Percentiles rank a stretch among this genome's conserved stretches.
These are phyloP conservation scores for Neofelis nebulosa DNA, from an alignment of 2,113 vertebrate species.

Conservation along the genomic window DNA sequence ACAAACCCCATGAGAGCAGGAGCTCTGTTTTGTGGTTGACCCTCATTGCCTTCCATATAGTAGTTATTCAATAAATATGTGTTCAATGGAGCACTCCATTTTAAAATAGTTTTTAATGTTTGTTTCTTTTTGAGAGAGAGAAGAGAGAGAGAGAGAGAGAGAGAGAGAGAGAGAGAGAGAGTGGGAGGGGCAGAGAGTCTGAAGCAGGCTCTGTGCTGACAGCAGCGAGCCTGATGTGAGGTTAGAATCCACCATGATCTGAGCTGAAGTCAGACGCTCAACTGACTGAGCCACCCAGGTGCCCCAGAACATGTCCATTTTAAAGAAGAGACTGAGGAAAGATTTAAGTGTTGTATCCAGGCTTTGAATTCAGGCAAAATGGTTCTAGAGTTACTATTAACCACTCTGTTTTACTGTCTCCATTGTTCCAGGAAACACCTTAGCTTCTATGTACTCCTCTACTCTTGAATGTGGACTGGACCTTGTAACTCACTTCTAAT, in stretches of 20 bases:
- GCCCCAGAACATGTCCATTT: neutral
- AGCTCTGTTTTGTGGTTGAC: neutral
- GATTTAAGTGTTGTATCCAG: neutral
- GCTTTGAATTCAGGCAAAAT: neutral
- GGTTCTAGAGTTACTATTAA: neutral
- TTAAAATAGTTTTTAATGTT: no score
- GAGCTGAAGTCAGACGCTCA: no score
- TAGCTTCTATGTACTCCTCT: neutral
- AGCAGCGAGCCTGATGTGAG: no score
- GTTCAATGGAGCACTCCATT: neutral
- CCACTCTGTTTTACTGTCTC: neutral
- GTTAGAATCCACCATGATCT: no score
- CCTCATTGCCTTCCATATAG: neutral
- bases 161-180: no score
- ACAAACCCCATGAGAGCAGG: neutral
- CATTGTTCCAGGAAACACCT: neutral
- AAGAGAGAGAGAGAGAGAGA: no score
- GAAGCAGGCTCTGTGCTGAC: no score
- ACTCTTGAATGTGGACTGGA: neutral
- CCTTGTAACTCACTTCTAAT: neutral
- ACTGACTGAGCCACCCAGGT: no score
- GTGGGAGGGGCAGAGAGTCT: no score
- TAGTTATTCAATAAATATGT: neutral
- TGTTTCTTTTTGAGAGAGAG: no score
- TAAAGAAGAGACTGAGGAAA: neutral